A percentile compares a stretch with the other conserved stretches of the same genome.
These are phyloP conservation scores for Upupa epops DNA, from an alignment of 2,113 vertebrate species.

Conservation along the genomic window DNA sequence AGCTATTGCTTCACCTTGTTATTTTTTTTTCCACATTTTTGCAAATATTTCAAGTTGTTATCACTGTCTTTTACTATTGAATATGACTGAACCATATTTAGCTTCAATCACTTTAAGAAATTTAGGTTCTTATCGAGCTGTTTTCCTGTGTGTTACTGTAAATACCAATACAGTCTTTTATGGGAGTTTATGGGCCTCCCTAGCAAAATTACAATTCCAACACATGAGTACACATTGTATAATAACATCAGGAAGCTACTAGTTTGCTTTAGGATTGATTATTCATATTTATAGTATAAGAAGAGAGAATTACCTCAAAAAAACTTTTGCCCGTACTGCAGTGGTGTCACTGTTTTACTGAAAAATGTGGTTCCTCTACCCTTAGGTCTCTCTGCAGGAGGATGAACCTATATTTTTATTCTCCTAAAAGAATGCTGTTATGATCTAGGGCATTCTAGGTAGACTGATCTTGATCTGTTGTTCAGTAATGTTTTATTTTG, in stretches of 20 bases:
- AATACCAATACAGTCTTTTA: neutral
- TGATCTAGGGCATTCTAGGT: neutral
- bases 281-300: neutral
- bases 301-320: neutral
- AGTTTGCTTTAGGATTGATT: conserved; percentile 22
- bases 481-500: neutral
- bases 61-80: neutral
- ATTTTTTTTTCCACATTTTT: neutral
- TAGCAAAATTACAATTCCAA: conserved; percentile 19
- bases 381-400: neutral
- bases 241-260: conserved; percentile 11
- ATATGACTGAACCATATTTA: neutral
- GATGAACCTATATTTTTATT: neutral
- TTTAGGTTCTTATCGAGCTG: neutral
- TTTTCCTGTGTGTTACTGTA: neutral
- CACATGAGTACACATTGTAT: neutral
- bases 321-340: neutral
- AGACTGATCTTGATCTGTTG: neutral
- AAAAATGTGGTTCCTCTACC: neutral
- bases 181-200: neutral
- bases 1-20: neutral
- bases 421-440: neutral
- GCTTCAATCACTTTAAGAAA: neutral
- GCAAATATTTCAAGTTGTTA: neutral
- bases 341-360: neutral